These are phyloP conservation scores for Sapayoa aenigma DNA, from an alignment of 2,113 vertebrate genomes.

Conservation along the genomic window DNA sequence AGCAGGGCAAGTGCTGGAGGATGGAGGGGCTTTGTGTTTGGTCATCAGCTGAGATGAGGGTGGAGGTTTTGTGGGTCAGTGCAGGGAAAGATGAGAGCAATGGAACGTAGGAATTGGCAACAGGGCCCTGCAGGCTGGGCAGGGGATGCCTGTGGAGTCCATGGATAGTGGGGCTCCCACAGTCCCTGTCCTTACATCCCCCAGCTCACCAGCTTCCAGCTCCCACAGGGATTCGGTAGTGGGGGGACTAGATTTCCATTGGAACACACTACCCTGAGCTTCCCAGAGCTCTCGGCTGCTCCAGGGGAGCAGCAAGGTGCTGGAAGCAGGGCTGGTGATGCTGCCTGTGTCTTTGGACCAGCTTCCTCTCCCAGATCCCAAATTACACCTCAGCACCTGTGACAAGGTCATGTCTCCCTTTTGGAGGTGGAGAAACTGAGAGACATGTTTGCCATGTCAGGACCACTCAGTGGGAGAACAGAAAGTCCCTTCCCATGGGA, in stretches of 20 bases:
- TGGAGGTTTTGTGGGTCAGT: neutral
- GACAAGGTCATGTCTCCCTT: neutral
- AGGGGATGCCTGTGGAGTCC: neutral
- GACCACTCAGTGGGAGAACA: neutral
- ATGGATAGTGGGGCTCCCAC: neutral
- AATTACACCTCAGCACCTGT: neutral
- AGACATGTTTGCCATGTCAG: neutral
- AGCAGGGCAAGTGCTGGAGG: neutral
- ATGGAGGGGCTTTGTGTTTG: neutral
- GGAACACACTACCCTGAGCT: neutral
- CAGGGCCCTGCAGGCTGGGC: neutral
- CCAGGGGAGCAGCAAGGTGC: neutral
- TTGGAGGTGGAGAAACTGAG: neutral
- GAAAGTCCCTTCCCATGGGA: neutral
- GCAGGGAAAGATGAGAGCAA: neutral
- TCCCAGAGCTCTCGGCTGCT: neutral
- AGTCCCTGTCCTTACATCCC: neutral
- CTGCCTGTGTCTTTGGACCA: neutral
- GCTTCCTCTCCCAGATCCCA: neutral
- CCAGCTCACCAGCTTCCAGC: neutral
- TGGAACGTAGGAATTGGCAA: neutral
- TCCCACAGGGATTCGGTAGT: neutral
- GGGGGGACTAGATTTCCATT: neutral
- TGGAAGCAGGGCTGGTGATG: neutral
- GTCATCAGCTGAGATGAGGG: neutral